Evolutionary conservation across 2,888 invertebrate species (phyloP).

Genomic region (Melanophora roralis): DNA sequence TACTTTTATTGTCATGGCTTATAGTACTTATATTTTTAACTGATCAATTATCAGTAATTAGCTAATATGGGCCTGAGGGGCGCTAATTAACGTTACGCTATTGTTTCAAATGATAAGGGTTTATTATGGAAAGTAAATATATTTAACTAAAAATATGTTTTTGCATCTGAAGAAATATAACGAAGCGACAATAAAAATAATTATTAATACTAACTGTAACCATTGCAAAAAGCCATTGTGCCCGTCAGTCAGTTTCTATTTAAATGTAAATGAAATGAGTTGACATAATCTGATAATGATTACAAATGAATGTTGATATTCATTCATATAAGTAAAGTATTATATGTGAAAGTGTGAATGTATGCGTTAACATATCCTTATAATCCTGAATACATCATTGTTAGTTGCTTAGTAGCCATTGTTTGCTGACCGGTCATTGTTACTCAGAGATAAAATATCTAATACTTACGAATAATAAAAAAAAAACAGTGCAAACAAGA

Average conservation of each 20-base stretch:
- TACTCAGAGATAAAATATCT: conserved; percentile 43
- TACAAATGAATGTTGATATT: conserved; percentile 23
- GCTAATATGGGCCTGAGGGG: conserved; percentile 60
- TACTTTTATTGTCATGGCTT: conserved; percentile 39
- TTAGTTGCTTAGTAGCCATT: background rate
- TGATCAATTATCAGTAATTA: conserved; percentile 65
- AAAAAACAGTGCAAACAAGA: background rate
- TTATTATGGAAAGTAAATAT: background rate
- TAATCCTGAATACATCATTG: background rate
- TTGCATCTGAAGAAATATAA: background rate
- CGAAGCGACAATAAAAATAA: conserved; percentile 6
- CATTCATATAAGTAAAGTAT: conserved; percentile 4
- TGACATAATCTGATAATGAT: conserved; percentile 43
- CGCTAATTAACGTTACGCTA: conserved; percentile 60
- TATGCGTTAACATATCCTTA: background rate
- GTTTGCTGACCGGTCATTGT: conserved; percentile 47
- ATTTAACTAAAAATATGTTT: background rate
- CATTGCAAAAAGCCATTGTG: background rate
- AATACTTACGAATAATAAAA: background rate
- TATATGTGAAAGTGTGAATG: background rate
- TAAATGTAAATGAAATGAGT: background rate
- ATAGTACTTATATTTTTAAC: conserved; percentile 46
- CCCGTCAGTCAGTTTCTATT: background rate
- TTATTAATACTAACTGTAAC: conserved; percentile 22
- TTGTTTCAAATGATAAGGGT: conserved; percentile 3